Base-by-base conservation (phyloP, 2,797 vertebrate genomes). In the Hipposideros larvatus region DNA sequence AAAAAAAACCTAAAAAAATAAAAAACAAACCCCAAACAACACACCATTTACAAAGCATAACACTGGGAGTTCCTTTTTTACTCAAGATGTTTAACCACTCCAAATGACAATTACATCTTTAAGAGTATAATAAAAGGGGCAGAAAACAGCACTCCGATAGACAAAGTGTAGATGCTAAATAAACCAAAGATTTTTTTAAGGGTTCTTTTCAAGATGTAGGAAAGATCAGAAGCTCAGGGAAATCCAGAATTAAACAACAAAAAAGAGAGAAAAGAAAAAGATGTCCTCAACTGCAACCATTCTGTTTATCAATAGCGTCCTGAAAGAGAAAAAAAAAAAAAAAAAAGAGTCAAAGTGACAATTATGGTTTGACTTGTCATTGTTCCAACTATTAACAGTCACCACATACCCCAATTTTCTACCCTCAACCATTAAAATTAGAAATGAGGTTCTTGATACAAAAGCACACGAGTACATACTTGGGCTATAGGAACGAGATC, bases 401-500 rank as follows among this genome's bases (percentile, higher is more conserved):
- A 94, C n/a, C 41, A 90, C 6, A 87, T 18, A 84, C 14, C 13
- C n/a, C 51, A 73, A 53, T 63, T 89, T 61, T 82, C 21, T 71
- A 77, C 93, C 78, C 34, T 19, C 43, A 90, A 37, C 22, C 31
- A 95, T 24, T 91, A 53, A 55, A 55, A 71, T 91, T 74, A 92
- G 31, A 88, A 94, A 92, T 24, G 4, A 55, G n/a, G 24, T 61
- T 85, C 8, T 78, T 34, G 9, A 19, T 61, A 68, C 7, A 91
- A 87, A 90, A 74, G 18, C 88, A 84, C 57, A 88, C 88, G 8
- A 88, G 83, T 70, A 75, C 87, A 11, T 98, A 99, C 99, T 98
- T 98, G 99, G 99, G 97, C 99, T 99, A 97, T 99, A 99, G 57
- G 99, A 99, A 97, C 99, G 99, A 95, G 99, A 99, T 97, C 99